Percentiles rank a stretch among this genome's conserved stretches.
Conservation (phyloP, 2,888 invertebrate genomes). For the Drosophila ezoana region DNA sequence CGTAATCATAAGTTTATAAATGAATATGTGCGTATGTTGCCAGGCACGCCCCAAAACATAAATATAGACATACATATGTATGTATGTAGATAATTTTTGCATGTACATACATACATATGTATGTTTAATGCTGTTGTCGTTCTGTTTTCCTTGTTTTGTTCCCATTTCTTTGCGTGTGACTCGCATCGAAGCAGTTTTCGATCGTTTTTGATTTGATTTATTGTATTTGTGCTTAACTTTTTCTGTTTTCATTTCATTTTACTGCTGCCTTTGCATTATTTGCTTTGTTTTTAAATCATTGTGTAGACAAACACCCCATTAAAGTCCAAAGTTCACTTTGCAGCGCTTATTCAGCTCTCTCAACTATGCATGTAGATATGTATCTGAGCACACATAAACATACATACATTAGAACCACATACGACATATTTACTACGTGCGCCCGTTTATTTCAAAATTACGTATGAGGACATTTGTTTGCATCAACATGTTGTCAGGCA, state of each 20-base stretch:
- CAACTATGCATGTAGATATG: neutral
- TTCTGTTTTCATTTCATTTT: conserved; percentile 9
- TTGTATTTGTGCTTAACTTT: conserved; percentile 20
- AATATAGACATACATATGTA: neutral
- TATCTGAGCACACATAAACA: neutral
- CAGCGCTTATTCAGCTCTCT: conserved; percentile 6
- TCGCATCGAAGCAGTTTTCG: conserved; percentile 16
- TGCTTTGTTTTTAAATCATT: conserved; percentile 26
- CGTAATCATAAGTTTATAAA: conserved; percentile 36
- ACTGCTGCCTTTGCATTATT: conserved; percentile 26
- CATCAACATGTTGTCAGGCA: conserved; percentile 53
- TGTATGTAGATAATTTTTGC: neutral
- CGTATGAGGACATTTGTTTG: conserved; percentile 3
- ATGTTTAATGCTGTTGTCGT: conserved; percentile 16
- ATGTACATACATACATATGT: neutral
- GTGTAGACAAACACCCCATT: conserved; percentile 26
- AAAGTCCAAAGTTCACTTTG: conserved; percentile 55
- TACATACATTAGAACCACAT: conserved; percentile 1
- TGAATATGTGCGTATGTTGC: conserved; percentile 33
- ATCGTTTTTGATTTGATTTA: conserved; percentile 32
- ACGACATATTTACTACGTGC: conserved; percentile 9
- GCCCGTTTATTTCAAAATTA: neutral
- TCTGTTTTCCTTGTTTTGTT: conserved; percentile 17
- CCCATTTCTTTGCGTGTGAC: conserved; percentile 23
- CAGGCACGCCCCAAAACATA: conserved; percentile 30